phyloP scores from a whole-genome alignment of 2,888 invertebrate genomes.

The Lepeophtheirus nordmannii region DNA sequence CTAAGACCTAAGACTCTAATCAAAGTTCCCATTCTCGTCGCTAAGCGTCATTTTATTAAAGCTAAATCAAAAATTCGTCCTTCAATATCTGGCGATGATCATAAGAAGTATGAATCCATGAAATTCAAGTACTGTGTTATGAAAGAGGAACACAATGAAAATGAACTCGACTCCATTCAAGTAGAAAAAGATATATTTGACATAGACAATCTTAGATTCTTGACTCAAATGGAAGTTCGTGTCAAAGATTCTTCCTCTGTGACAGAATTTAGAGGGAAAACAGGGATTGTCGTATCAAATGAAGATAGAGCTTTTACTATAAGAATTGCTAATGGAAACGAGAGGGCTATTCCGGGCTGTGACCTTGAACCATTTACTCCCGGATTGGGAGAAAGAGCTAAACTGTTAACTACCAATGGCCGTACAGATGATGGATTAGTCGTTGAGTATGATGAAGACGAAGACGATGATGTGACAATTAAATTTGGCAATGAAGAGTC shows the following conservation, averaged over 20 bases:
- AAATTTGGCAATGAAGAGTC: conserved; percentile 1
- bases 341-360: not conserved
- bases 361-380: conserved; percentile 19
- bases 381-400: not conserved
- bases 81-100: conserved; percentile 67
- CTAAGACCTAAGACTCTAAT: conserved; percentile 27
- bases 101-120: conserved; percentile 57
- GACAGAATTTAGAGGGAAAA: not conserved
- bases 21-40: conserved; percentile 37
- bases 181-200: not conserved
- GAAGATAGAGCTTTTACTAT: too few relatives aligned
- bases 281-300: not conserved
- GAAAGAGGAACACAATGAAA: not conserved
- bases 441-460: not conserved
- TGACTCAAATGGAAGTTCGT: not conserved
- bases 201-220: not conserved
- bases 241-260: not conserved
- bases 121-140: conserved; percentile 39
- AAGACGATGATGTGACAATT: not conserved
- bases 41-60: conserved; percentile 52
- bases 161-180: not conserved
- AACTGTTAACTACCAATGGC: not conserved
- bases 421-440: not conserved
- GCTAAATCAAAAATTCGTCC: conserved; percentile 67
- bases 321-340: not conserved